Percentiles rank a stretch among this genome's conserved stretches.
phyloP scores from a whole-genome alignment of 2,797 vertebrate species.

The Cossypha niveicapilla region DNA sequence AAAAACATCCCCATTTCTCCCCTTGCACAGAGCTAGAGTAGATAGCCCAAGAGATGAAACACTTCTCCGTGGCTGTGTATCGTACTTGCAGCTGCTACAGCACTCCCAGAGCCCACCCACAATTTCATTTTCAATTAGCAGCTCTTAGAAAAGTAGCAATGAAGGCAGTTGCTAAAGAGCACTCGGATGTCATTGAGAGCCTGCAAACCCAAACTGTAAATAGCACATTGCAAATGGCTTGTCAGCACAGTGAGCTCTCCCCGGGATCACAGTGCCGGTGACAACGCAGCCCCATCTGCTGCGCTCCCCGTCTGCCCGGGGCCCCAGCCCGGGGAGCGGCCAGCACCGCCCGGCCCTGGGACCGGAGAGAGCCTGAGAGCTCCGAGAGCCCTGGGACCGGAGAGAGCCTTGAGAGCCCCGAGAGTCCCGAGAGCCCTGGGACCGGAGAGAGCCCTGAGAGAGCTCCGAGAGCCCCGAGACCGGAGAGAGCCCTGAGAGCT shows the following conservation, averaged over 20 bases:
- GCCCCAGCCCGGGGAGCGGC: too few relatives aligned
- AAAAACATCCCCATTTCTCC: accelerated
- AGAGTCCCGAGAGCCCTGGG: too few relatives aligned
- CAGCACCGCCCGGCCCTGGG: too few relatives aligned
- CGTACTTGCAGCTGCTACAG: neutral
- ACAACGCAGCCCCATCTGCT: constrained; percentile 67
- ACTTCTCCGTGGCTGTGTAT: neutral
- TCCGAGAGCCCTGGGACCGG: too few relatives aligned
- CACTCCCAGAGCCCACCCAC: constrained; percentile 69
- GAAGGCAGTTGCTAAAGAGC: constrained; percentile 80
- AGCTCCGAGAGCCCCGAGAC: too few relatives aligned
- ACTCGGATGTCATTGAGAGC: constrained; percentile 74
- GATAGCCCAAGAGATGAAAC: neutral
- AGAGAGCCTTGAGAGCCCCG: too few relatives aligned
- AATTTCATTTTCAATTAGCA: constrained; percentile 79
- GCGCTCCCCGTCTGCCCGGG: too few relatives aligned
- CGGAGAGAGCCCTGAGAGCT: too few relatives aligned
- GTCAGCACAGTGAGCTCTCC: constrained; percentile 72
- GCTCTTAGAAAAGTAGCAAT: constrained; percentile 74
- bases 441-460: too few relatives aligned
- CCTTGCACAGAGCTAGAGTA: neutral
- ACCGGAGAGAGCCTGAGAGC: too few relatives aligned
- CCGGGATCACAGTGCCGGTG: constrained; percentile 57
- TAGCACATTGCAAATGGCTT: constrained; percentile 78
- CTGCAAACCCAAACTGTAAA: constrained; percentile 80